Percentiles rank a stretch among this genome's conserved stretches.
phyloP scores from a whole-genome alignment of 2,113 vertebrate species.

The Eonycteris spelaea region DNA sequence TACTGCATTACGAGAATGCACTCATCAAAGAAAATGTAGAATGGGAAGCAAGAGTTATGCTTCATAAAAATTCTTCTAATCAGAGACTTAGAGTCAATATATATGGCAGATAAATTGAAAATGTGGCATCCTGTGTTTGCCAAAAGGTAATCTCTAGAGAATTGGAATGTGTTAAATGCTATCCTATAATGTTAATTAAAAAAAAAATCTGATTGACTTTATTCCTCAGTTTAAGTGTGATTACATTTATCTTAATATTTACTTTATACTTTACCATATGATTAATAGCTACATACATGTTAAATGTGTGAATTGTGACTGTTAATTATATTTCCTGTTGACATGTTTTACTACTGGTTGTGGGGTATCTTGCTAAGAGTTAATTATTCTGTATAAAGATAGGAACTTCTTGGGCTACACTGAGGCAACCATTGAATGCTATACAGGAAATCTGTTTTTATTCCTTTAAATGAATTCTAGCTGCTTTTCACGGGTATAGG shows the following conservation, averaged over 20 bases:
- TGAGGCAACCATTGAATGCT: neutral
- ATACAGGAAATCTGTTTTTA: slow-evolving; percentile 46
- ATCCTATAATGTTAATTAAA: neutral
- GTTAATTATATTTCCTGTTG: slow-evolving; percentile 68
- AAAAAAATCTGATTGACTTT: slow-evolving; percentile 55
- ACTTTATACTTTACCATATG: slow-evolving; percentile 61
- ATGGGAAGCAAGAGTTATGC: neutral
- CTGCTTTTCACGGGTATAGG: slow-evolving; percentile 6
- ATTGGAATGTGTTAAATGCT: slow-evolving; percentile 30
- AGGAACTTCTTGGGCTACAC: slow-evolving; percentile 2
- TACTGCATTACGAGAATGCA: neutral
- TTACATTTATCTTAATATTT: slow-evolving; percentile 58
- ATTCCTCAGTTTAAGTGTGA: slow-evolving; percentile 62
- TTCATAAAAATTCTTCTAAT: neutral
- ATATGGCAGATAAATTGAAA: slow-evolving; percentile 8
- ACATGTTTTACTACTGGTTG: slow-evolving; percentile 42
- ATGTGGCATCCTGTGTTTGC: neutral
- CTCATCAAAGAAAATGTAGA: neutral
- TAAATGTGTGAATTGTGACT: neutral
- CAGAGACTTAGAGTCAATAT: neutral
- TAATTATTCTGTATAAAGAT: slow-evolving; percentile 55
- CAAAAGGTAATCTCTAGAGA: slow-evolving; percentile 23
- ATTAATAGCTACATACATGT: slow-evolving; percentile 54
- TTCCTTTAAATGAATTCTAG: slow-evolving; percentile 47
- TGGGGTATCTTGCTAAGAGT: slow-evolving; percentile 20